Conservation (phyloP, 1,140 invertebrate species). For the Heliconius melpomene region DNA sequence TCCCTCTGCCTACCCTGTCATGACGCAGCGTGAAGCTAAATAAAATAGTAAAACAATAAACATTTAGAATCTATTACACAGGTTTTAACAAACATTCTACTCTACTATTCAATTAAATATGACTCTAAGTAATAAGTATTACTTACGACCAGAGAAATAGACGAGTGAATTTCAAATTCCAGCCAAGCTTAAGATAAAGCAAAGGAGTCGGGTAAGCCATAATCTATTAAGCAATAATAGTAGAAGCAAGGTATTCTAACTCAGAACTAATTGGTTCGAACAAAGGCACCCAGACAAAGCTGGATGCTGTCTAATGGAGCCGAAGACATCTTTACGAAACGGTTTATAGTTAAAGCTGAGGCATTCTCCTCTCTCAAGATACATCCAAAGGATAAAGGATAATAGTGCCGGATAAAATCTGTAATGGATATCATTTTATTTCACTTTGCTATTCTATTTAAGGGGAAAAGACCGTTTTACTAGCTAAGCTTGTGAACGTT, state of each 20-base stretch:
- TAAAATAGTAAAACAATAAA: no score
- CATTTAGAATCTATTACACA: no score
- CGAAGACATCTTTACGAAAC: constrained; percentile 50
- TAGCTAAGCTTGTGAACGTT: background rate
- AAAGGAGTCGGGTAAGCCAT: constrained; percentile 46
- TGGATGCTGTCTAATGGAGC: constrained; percentile 46
- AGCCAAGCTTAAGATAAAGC: constrained; percentile 37
- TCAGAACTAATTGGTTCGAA: constrained; percentile 59
- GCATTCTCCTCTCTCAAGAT: constrained; percentile 33
- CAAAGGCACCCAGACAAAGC: constrained; percentile 52
- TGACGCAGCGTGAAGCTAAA: no score
- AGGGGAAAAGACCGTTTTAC: constrained; percentile 1
- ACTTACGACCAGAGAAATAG: constrained; percentile 5
- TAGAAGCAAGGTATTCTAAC: constrained; percentile 45
- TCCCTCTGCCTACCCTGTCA: no score
- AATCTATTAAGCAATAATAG: constrained; percentile 68
- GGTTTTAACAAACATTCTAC: no score
- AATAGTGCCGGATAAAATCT: constrained; percentile 40
- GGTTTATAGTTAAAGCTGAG: constrained; percentile 44
- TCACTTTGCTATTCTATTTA: constrained; percentile 32
- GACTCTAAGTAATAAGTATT: background rate
- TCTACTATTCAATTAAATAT: background rate
- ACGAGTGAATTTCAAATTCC: constrained; percentile 6
- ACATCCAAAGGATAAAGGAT: constrained; percentile 39
- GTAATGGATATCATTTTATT: constrained; percentile 41